phyloP scores from a whole-genome alignment of 2,888 invertebrate genomes.

The Synergus gifuensis region DNA sequence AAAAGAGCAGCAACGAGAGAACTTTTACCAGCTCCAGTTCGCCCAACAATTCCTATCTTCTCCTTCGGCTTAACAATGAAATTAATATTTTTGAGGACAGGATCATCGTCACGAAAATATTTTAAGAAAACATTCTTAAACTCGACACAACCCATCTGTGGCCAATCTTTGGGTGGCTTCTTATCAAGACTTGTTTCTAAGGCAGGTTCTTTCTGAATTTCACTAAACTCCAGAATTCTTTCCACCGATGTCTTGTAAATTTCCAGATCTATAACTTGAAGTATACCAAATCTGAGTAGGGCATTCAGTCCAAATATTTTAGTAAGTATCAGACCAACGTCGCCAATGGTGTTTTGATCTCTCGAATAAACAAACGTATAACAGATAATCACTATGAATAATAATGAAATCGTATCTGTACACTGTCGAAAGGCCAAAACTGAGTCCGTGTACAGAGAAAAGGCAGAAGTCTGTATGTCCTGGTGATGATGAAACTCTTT shows the following conservation, averaged over 20 bases:
- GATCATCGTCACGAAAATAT: slow-evolving; percentile 76
- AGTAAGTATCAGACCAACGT: too few species aligned
- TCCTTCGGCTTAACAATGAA: slow-evolving; percentile 80
- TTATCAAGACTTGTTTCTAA: slow-evolving; percentile 73
- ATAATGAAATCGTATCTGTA: too few species aligned
- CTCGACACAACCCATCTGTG: slow-evolving; percentile 78
- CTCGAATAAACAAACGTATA: too few species aligned
- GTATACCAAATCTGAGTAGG: slow-evolving; percentile 70
- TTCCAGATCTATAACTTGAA: slow-evolving; percentile 84
- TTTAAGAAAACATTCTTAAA: slow-evolving; percentile 80
- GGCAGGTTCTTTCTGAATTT: slow-evolving; percentile 82
- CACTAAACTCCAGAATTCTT: slow-evolving; percentile 83
- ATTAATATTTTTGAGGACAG: slow-evolving; percentile 80
- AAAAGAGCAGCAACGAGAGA: slow-evolving; percentile 85
- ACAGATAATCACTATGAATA: too few species aligned
- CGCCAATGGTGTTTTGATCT: too few species aligned
- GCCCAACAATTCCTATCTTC: slow-evolving; percentile 84
- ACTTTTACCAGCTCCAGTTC: slow-evolving; percentile 85
- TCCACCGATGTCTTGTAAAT: slow-evolving; percentile 85
- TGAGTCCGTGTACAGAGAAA: too few species aligned
- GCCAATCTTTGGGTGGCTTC: slow-evolving; percentile 79
- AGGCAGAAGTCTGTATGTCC: too few species aligned
- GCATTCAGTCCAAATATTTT: too few species aligned
- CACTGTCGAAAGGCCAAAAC: too few species aligned
- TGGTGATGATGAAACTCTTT: too few species aligned